Percentiles rank a stretch among this genome's conserved stretches.
phyloP scores from a whole-genome alignment of 2,797 vertebrate species.

The Hypotaenidia philippensis region DNA sequence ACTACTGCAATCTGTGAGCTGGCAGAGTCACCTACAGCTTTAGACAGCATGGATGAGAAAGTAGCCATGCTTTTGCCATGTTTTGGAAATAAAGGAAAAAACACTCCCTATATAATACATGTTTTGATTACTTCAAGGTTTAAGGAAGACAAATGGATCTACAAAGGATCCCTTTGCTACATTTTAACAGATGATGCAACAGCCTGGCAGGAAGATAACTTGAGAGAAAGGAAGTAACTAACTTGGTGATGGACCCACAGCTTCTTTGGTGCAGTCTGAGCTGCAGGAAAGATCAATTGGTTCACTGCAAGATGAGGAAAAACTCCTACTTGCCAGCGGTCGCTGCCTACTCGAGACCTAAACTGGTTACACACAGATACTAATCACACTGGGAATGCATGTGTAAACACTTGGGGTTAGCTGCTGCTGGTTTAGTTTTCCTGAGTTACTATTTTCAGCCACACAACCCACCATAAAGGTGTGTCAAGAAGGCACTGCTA shows the following conservation, averaged over 20 bases:
- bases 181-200: not conserved
- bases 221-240: not conserved
- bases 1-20: not conserved
- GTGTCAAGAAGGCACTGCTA: not conserved
- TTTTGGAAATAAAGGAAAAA: constrained; percentile 59
- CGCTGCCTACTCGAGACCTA: not conserved
- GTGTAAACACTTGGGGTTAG: not conserved
- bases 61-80: not conserved
- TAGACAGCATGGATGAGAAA: not conserved
- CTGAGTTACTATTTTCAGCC: not conserved
- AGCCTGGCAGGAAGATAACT: not conserved
- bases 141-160: constrained; percentile 7
- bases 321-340: not conserved
- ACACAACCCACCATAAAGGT: not conserved
- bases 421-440: not conserved
- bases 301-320: not conserved
- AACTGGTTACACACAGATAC: not conserved
- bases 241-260: not conserved
- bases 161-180: not conserved
- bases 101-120: constrained; percentile 18
- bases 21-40: not conserved
- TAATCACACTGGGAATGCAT: not conserved
- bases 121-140: constrained; percentile 43
- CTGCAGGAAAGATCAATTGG: not conserved
- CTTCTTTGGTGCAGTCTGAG: not conserved